A percentile compares a stretch with the other conserved stretches of the same genome.
Evolutionary conservation across 2,113 vertebrate genomes (phyloP).

Genomic region (Cricetomys ansorgei): DNA sequence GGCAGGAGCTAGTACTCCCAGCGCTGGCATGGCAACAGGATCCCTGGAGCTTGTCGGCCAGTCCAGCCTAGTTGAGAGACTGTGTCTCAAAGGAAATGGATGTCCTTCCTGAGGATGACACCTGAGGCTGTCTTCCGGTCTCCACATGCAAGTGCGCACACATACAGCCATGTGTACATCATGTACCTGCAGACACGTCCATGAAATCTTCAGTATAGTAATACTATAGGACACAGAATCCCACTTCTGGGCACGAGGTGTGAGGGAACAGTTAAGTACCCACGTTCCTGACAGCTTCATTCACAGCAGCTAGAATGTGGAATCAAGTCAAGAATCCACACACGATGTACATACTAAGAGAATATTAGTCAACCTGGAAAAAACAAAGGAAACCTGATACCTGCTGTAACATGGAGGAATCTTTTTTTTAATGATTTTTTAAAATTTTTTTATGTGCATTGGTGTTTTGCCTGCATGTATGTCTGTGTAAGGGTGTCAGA

Average conservation of each 20-base stretch:
- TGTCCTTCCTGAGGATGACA: not conserved
- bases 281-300: not conserved
- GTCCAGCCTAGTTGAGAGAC: not conserved
- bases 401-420: accelerated
- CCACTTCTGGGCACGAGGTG: not conserved
- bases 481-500: too few relatives aligned
- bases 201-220: not conserved
- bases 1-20: not conserved
- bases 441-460: too few relatives aligned
- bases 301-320: not conserved
- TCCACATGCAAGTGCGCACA: not conserved
- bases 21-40: not conserved
- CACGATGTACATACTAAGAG: not conserved
- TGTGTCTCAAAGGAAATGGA: not conserved
- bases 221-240: too few relatives aligned
- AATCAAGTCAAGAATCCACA: not conserved
- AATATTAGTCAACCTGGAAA: not conserved
- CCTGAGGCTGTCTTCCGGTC: not conserved
- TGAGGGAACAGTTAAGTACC: not conserved
- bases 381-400: not conserved
- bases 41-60: not conserved
- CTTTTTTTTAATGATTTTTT: too few relatives aligned
- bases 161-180: too few relatives aligned
- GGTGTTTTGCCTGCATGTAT: too few relatives aligned
- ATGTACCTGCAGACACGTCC: too few relatives aligned